Percentiles rank a stretch among this genome's conserved stretches.
Conservation (phyloP, 2,113 vertebrate species). For the Prochilodus magdalenae region DNA sequence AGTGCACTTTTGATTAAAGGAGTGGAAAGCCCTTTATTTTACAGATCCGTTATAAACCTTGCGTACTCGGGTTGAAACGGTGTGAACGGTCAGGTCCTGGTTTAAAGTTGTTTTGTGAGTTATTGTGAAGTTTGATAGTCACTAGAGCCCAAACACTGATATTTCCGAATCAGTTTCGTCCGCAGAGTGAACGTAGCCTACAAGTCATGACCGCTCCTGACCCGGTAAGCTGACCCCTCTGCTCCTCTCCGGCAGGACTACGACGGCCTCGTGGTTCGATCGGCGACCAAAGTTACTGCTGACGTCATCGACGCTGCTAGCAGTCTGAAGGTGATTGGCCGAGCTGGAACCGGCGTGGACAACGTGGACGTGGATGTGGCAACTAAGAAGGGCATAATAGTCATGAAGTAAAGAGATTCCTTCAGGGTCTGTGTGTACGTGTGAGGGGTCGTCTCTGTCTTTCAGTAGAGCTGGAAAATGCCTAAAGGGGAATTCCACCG, state of each 20-base stretch:
- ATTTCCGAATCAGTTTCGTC: background rate
- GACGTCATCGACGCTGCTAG: slow-evolving; percentile 85
- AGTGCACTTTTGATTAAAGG: no score
- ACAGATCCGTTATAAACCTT: no score
- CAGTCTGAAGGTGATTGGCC: slow-evolving; percentile 90
- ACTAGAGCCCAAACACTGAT: no score
- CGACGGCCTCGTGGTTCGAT: slow-evolving; percentile 92
- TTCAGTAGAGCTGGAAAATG: no score
- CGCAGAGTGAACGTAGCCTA: background rate
- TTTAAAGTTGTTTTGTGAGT: no score
- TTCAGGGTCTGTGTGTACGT: background rate
- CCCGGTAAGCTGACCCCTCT: slow-evolving; percentile 26
- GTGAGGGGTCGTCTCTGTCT: background rate
- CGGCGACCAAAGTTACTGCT: slow-evolving; percentile 93
- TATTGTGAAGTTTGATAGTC: no score
- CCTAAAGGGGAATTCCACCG: no score
- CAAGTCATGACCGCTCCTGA: background rate
- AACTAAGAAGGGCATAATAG: slow-evolving; percentile 90
- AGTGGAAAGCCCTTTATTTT: no score
- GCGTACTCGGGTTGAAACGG: no score
- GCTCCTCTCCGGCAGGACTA: slow-evolving; percentile 78
- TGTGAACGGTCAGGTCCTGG: no score
- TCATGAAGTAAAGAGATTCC: slow-evolving; percentile 90
- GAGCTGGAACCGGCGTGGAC: slow-evolving; percentile 95
- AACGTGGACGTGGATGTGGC: slow-evolving; percentile 95